phyloP scores from a whole-genome alignment of 1,140 invertebrate species.

The Drosophila lacteicornis region DNA sequence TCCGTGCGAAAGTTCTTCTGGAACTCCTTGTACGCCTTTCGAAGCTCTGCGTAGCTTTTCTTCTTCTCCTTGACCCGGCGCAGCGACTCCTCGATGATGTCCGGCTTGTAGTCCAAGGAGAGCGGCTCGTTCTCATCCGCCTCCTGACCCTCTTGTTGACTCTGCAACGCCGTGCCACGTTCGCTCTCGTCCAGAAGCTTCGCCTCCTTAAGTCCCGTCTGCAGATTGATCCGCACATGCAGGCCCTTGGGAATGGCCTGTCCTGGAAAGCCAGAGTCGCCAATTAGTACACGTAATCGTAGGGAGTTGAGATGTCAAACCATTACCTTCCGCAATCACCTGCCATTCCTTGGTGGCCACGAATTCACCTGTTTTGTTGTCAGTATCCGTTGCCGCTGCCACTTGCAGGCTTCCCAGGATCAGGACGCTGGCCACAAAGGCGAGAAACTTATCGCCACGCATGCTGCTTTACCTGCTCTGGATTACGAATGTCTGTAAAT shows the following conservation, averaged over 20 bases:
- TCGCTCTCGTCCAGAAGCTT: slow-evolving; percentile 88
- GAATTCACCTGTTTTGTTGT: slow-evolving; percentile 83
- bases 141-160: slow-evolving; percentile 20
- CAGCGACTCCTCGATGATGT: slow-evolving; percentile 75
- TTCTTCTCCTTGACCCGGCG: slow-evolving; percentile 71
- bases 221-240: slow-evolving; percentile 90
- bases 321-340: slow-evolving; percentile 86
- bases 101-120: slow-evolving; percentile 60
- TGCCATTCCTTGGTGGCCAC: slow-evolving; percentile 88
- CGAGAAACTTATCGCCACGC: slow-evolving; percentile 7
- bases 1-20: slow-evolving; percentile 89
- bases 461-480: not conserved
- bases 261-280: slow-evolving; percentile 84
- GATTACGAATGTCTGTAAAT: not conserved
- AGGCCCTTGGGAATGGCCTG: slow-evolving; percentile 90
- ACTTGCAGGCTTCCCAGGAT: slow-evolving; percentile 16
- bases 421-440: slow-evolving; percentile 6
- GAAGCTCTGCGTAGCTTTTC: slow-evolving; percentile 88
- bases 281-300: slow-evolving; percentile 59
- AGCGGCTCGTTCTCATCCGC: slow-evolving; percentile 28
- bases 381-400: slow-evolving; percentile 9
- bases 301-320: not conserved
- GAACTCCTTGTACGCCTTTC: slow-evolving; percentile 87
- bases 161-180: slow-evolving; percentile 63
- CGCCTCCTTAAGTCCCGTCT: slow-evolving; percentile 90